phyloP scores from a whole-genome alignment of 2,113 vertebrate genomes.

The Notothenia coriiceps region DNA sequence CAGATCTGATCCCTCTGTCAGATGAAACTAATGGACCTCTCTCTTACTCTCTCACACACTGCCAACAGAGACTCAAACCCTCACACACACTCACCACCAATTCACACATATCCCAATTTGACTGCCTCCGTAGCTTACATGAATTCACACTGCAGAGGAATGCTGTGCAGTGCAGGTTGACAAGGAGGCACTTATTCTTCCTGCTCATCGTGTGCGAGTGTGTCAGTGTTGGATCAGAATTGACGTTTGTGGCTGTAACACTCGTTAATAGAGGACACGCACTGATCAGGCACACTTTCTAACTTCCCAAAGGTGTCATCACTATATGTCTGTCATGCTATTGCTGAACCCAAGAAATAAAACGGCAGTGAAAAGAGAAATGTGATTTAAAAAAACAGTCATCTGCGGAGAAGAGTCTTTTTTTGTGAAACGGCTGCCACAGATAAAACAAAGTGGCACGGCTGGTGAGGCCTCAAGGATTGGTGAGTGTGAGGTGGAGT shows the following conservation, averaged over 20 bases:
- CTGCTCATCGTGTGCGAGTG: neutral
- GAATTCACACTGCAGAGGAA: conserved; percentile 22
- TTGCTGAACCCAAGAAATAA: neutral
- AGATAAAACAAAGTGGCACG: neutral
- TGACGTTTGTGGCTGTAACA: conserved; percentile 37
- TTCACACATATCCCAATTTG: conserved; percentile 2
- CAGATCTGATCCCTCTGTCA: conserved; percentile 66
- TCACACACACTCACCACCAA: conserved; percentile 4
- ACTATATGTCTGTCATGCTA: neutral
- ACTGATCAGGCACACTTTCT: conserved; percentile 9
- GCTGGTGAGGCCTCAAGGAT: neutral
- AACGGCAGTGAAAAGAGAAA: neutral
- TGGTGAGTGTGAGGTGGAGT: neutral
- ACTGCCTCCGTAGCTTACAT: neutral
- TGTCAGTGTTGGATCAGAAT: conserved; percentile 32
- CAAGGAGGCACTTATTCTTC: conserved; percentile 24
- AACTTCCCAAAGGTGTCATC: conserved; percentile 18
- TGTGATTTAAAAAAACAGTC: neutral
- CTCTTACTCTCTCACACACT: neutral
- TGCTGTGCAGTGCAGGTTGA: neutral
- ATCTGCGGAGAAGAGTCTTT: neutral
- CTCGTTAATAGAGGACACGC: conserved; percentile 19
- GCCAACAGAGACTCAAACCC: neutral
- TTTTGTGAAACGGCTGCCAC: conserved; percentile 8
- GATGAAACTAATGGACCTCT: conserved; percentile 68